A percentile compares a stretch with the other conserved stretches of the same genome.
phyloP scores from a whole-genome alignment of 2,113 vertebrate genomes.

The Stomatorhinus ivindoensis region DNA sequence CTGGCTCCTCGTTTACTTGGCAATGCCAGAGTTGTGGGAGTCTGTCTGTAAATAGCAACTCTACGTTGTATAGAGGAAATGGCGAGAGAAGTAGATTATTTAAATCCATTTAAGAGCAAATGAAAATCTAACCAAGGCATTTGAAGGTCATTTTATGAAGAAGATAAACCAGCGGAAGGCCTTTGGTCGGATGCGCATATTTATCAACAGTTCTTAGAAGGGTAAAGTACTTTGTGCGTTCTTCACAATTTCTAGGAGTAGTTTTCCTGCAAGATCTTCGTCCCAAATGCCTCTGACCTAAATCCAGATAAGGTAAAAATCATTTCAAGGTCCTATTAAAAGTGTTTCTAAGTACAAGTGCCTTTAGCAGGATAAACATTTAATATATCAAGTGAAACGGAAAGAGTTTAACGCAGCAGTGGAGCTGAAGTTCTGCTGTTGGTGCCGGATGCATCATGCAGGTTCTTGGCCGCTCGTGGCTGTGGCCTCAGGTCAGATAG shows the following conservation, averaged over 20 bases:
- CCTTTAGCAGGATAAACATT: conserved; percentile 2
- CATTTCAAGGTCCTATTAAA: conserved; percentile 6
- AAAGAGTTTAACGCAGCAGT: neutral
- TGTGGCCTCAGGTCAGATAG: neutral
- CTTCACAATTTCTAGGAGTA: neutral
- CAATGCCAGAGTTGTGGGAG: neutral
- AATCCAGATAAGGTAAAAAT: neutral
- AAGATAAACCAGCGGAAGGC: neutral
- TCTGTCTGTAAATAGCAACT: neutral
- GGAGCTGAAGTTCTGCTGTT: neutral
- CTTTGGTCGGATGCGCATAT: neutral
- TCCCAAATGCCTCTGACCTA: neutral
- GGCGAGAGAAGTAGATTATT: neutral
- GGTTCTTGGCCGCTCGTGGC: neutral
- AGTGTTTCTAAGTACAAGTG: neutral
- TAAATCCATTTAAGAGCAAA: neutral
- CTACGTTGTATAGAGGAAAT: neutral
- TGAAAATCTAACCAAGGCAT: neutral
- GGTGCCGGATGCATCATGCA: neutral
- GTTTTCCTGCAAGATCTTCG: neutral
- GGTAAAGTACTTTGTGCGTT: neutral
- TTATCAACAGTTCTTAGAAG: neutral
- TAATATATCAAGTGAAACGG: neutral
- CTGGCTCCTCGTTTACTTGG: neutral
- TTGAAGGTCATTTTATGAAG: neutral